Conservation (phyloP, 2,113 vertebrate species). For the Burhinus bistriatus region DNA sequence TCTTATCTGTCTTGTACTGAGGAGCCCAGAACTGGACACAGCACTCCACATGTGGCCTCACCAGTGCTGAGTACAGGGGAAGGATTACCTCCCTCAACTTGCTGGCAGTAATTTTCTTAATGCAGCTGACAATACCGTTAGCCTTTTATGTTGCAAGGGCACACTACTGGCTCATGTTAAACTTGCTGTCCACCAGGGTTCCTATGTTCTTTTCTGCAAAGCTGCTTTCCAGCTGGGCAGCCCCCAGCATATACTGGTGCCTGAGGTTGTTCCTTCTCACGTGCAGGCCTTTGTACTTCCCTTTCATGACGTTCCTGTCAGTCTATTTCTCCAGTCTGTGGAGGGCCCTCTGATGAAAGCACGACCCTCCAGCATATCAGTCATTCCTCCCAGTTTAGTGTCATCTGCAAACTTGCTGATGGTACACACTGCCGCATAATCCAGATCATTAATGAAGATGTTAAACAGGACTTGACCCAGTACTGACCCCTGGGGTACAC, state of each 20-base stretch:
- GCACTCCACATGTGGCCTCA: not conserved
- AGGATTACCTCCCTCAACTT: not conserved
- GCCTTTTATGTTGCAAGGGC: not conserved
- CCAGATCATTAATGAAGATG: not conserved
- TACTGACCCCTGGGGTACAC: not conserved
- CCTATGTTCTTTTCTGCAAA: not conserved
- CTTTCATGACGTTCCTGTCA: not conserved
- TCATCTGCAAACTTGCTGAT: not conserved
- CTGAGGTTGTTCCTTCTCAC: not conserved
- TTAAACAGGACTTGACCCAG: not conserved
- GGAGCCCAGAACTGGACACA: not conserved
- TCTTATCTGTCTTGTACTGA: not conserved
- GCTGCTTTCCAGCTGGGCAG: not conserved
- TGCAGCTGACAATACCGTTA: not conserved
- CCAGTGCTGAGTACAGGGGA: not conserved
- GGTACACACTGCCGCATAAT: not conserved
- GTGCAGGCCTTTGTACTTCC: not conserved
- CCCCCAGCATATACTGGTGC: not conserved
- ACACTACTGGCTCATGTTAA: not conserved
- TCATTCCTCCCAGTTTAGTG: not conserved
- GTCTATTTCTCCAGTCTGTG: not conserved
- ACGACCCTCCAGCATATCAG: not conserved
- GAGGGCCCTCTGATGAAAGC: not conserved
- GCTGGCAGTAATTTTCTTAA: not conserved
- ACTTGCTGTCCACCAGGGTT: not conserved